phyloP scores from a whole-genome alignment of 2,113 vertebrate species.

The Lagopus leucura region DNA sequence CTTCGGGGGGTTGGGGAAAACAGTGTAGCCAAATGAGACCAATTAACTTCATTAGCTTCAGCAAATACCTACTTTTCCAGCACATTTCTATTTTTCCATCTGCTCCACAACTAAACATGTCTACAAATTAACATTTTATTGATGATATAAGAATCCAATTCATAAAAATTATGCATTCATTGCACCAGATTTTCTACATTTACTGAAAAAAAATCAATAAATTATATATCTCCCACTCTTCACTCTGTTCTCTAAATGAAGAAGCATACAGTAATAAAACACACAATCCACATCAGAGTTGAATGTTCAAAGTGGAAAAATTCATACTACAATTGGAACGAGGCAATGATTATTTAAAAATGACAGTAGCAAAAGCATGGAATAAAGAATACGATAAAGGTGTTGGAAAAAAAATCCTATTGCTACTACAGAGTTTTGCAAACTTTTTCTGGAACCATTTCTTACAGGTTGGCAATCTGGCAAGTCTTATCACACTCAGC shows the following conservation, averaged over 20 bases:
- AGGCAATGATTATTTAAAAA: not conserved
- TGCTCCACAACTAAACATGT: slow-evolving; percentile 72
- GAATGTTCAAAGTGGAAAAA: not conserved
- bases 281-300: not conserved
- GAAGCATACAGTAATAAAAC: not conserved
- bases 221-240: not conserved
- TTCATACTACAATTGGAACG: not conserved
- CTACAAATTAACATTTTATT: slow-evolving; percentile 80
- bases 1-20: slow-evolving; percentile 78
- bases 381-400: not conserved
- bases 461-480: not conserved
- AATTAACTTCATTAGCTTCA: slow-evolving; percentile 82
- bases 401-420: not conserved
- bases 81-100: slow-evolving; percentile 80
- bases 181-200: slow-evolving; percentile 55
- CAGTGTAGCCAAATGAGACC: slow-evolving; percentile 80
- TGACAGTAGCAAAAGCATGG: not conserved
- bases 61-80: slow-evolving; percentile 81
- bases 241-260: not conserved
- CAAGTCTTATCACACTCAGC: not conserved
- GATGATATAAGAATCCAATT: slow-evolving; percentile 71
- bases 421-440: not conserved
- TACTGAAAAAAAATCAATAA: slow-evolving; percentile 25
- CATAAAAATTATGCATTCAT: slow-evolving; percentile 65
- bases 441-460: not conserved